Conservation (phyloP, 2,797 vertebrate genomes). For the Neomorphus geoffroyi region DNA sequence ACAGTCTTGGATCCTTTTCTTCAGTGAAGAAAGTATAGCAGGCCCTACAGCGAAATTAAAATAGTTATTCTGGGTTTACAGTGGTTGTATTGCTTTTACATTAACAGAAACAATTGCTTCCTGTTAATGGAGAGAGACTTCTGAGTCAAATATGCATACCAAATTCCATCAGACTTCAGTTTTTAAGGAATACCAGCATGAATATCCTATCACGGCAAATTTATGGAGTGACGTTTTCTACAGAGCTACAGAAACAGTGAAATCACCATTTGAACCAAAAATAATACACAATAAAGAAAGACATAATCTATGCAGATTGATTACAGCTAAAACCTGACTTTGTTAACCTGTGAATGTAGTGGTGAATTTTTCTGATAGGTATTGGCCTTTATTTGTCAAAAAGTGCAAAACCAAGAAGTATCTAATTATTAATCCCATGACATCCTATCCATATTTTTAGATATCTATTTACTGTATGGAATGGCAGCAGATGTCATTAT, state of each 20-base stretch:
- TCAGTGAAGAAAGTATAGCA: background rate
- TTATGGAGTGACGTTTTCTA: background rate
- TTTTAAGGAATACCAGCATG: background rate
- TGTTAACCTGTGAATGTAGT: background rate
- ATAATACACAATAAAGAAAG: background rate
- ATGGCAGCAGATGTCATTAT: background rate
- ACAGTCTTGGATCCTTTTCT: background rate
- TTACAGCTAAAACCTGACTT: background rate
- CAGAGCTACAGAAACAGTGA: background rate
- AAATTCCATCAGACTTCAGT: background rate
- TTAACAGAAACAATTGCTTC: background rate
- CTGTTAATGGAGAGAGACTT: background rate
- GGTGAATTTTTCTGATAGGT: background rate
- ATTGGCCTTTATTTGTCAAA: background rate
- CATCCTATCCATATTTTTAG: background rate
- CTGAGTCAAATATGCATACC: rapidly evolving
- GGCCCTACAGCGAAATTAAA: background rate
- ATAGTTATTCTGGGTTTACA: background rate
- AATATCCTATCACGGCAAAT: background rate
- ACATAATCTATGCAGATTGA: background rate
- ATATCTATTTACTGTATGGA: background rate
- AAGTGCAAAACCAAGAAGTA: background rate
- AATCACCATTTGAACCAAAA: background rate
- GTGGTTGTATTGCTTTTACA: background rate
- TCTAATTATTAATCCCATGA: background rate